Percentiles rank a stretch among this genome's conserved stretches.
phyloP scores from a whole-genome alignment of 2,888 invertebrate genomes.

The Apotomis betuletana region DNA sequence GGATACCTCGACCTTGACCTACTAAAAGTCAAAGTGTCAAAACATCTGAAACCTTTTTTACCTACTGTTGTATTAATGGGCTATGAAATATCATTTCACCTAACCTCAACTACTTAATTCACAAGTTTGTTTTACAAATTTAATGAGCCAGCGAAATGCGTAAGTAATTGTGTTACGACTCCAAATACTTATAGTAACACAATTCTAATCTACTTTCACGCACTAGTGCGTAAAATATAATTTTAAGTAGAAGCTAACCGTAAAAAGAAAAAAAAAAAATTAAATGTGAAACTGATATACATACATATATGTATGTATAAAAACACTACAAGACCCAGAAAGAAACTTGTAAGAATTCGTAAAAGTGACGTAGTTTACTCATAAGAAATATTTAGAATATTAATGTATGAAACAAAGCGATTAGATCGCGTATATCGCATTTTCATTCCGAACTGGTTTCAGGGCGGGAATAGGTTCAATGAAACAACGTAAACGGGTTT shows the following conservation, averaged over 20 bases:
- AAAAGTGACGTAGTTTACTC: no score
- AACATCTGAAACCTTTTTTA: not conserved
- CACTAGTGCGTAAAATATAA: not conserved
- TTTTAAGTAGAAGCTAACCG: not conserved
- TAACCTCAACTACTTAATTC: not conserved
- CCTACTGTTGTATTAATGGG: not conserved
- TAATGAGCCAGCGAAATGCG: not conserved
- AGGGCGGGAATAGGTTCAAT: no score
- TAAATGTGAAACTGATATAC: no score
- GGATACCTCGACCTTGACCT: not conserved
- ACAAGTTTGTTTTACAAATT: not conserved
- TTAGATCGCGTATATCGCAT: no score
- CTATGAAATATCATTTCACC: not conserved
- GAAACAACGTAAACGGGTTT: no score
- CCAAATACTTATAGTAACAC: not conserved
- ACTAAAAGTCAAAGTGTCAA: not conserved
- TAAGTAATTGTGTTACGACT: not conserved
- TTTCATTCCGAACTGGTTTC: no score
- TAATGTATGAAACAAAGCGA: no score
- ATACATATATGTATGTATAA: no score
- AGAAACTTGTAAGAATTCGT: no score
- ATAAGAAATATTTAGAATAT: no score
- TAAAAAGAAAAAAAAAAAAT: no score
- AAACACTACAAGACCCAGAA: no score
- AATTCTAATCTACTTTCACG: not conserved